Evolutionary conservation across 2,797 vertebrate species (phyloP).

Genomic region (Amphiprion clarkii): DNA sequence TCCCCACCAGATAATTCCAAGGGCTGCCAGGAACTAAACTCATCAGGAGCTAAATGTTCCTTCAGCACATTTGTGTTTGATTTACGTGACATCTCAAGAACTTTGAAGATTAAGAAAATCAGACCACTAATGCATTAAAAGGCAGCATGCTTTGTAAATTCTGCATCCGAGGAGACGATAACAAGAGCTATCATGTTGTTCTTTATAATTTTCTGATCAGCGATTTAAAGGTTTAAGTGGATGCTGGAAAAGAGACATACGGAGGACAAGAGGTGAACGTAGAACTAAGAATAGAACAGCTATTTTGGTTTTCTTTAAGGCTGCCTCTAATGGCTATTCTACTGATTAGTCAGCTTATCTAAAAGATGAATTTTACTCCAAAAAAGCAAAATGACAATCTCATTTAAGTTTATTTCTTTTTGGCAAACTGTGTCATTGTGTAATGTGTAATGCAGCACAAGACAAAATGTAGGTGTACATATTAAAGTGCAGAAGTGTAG

Average conservation of each 20-base stretch:
- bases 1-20: background rate
- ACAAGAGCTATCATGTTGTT: background rate
- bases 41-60: background rate
- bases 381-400: too few species aligned
- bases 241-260: background rate
- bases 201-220: conserved; percentile 21
- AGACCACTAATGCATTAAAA: conserved; percentile 1
- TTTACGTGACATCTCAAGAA: background rate
- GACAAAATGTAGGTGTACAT: too few species aligned
- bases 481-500: too few species aligned
- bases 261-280: background rate
- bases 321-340: too few species aligned
- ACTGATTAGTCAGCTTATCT: too few species aligned
- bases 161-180: background rate
- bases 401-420: too few species aligned
- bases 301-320: background rate
- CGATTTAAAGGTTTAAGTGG: background rate
- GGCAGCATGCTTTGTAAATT: background rate
- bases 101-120: background rate
- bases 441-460: too few species aligned
- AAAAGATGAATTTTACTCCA: too few species aligned
- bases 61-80: background rate
- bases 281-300: background rate
- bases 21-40: background rate
- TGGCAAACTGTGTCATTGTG: too few species aligned